A percentile compares a stretch with the other conserved stretches of the same genome.
These are phyloP conservation scores for Sebastes alutus DNA, from an alignment of 2,797 vertebrate genomes.

Conservation along the genomic window DNA sequence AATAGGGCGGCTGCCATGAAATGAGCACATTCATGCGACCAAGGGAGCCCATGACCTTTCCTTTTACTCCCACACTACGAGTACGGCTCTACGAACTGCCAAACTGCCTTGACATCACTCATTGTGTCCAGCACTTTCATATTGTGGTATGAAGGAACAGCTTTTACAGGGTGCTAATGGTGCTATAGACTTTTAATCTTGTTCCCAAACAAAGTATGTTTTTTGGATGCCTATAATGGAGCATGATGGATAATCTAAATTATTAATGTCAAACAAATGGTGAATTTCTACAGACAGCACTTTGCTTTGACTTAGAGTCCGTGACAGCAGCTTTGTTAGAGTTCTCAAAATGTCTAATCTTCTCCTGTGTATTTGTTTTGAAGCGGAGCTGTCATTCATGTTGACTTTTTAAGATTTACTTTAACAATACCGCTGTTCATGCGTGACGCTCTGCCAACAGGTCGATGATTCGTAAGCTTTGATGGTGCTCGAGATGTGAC, in stretches of 20 bases:
- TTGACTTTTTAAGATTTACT: conserved; percentile 24
- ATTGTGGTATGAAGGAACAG: background rate
- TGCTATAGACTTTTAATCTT: background rate
- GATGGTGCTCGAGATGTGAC: conserved; percentile 31
- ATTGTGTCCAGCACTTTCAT: background rate
- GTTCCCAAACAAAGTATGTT: background rate
- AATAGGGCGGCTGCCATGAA: conserved; percentile 15
- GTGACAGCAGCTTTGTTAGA: background rate
- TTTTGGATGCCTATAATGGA: background rate
- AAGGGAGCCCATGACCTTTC: conserved; percentile 24
- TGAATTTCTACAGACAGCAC: too few species aligned
- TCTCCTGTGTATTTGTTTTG: background rate
- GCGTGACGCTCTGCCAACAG: conserved; percentile 25
- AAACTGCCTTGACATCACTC: background rate
- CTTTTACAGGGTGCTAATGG: background rate
- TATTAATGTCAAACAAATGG: background rate
- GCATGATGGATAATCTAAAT: background rate
- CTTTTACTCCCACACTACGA: conserved; percentile 7
- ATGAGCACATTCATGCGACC: background rate
- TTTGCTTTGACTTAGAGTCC: background rate
- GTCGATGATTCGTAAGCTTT: conserved; percentile 10
- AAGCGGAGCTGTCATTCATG: conserved; percentile 6
- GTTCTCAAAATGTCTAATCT: background rate
- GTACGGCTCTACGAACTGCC: background rate
- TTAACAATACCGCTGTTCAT: conserved; percentile 3